Conservation (phyloP, 2,888 invertebrate species). For the Gasteruption jaculator region DNA sequence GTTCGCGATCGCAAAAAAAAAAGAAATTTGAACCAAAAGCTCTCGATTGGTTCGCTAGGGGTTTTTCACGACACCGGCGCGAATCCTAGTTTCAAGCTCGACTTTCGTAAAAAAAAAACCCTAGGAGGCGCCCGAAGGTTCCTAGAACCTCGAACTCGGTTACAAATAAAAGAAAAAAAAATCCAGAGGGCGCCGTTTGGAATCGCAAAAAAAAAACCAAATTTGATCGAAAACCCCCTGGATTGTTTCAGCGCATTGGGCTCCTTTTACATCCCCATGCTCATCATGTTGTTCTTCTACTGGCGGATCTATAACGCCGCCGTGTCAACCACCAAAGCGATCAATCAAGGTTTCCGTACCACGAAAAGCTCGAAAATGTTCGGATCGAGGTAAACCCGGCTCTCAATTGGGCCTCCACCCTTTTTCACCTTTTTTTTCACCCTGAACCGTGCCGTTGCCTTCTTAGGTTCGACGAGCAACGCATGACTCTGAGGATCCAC, state of each 20-base stretch:
- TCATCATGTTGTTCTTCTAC: slow-evolving; percentile 97
- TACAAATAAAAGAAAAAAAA: too few species aligned
- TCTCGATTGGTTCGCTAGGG: too few species aligned
- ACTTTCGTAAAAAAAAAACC: too few species aligned
- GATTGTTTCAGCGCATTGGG: slow-evolving; percentile 77
- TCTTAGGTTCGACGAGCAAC: slow-evolving; percentile 80
- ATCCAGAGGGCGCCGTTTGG: too few species aligned
- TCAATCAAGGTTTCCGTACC: slow-evolving; percentile 86
- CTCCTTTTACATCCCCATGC: slow-evolving; percentile 97
- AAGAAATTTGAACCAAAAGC: too few species aligned
- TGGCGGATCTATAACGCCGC: slow-evolving; percentile 96
- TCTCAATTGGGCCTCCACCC: neutral
- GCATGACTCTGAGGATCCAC: slow-evolving; percentile 87
- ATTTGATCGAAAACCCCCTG: too few species aligned
- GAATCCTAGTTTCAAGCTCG: too few species aligned
- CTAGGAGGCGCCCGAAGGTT: too few species aligned
- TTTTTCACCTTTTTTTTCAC: slow-evolving; percentile 4
- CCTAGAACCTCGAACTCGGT: too few species aligned
- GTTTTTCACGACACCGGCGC: too few species aligned
- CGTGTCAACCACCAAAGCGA: slow-evolving; percentile 85
- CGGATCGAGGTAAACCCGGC: slow-evolving; percentile 42
- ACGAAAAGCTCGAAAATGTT: slow-evolving; percentile 65
- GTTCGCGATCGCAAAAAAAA: too few species aligned
- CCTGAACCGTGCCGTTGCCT: slow-evolving; percentile 55
- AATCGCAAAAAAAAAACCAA: too few species aligned